phyloP scores from a whole-genome alignment of 2,888 invertebrate genomes.

The Chrysotoxum bicinctum region DNA sequence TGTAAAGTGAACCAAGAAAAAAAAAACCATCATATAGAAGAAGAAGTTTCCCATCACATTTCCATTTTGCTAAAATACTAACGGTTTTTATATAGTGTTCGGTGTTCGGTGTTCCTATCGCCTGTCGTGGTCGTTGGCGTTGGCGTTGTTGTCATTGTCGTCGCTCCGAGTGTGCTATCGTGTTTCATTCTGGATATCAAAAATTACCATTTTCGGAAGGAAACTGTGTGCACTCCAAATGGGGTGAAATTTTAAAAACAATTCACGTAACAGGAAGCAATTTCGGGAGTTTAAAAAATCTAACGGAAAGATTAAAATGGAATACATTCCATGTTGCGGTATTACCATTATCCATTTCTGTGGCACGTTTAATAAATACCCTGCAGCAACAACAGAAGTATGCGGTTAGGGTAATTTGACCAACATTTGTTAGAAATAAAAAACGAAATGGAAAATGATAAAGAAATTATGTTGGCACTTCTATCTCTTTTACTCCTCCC shows the following conservation, averaged over 20 bases:
- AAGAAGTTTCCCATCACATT: constrained; percentile 47
- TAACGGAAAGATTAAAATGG: constrained; percentile 47
- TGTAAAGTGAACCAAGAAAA: constrained; percentile 1
- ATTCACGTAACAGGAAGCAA: constrained; percentile 48
- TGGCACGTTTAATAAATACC: constrained; percentile 24
- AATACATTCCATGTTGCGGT: constrained; percentile 39
- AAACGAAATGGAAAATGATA: constrained; percentile 17
- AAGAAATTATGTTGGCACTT: constrained; percentile 30
- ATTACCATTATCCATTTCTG: constrained; percentile 37
- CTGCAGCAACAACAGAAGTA: constrained; percentile 11
- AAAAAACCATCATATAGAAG: constrained; percentile 4
- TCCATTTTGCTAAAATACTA: constrained; percentile 42
- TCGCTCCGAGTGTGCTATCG: constrained; percentile 16
- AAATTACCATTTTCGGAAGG: constrained; percentile 58
- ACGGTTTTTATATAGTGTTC: constrained; percentile 35
- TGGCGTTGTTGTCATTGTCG: neutral
- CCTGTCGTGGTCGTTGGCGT: constrained; percentile 2
- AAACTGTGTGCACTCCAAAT: constrained; percentile 41
- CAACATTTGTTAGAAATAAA: constrained; percentile 4
- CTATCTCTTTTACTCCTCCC: neutral
- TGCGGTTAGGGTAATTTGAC: constrained; percentile 40
- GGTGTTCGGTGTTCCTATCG: constrained; percentile 2
- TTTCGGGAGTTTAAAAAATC: constrained; percentile 42
- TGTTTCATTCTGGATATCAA: constrained; percentile 25
- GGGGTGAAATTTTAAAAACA: constrained; percentile 51